Conservation (phyloP, 2,888 invertebrate genomes). For the Melinopterus prodromus region DNA sequence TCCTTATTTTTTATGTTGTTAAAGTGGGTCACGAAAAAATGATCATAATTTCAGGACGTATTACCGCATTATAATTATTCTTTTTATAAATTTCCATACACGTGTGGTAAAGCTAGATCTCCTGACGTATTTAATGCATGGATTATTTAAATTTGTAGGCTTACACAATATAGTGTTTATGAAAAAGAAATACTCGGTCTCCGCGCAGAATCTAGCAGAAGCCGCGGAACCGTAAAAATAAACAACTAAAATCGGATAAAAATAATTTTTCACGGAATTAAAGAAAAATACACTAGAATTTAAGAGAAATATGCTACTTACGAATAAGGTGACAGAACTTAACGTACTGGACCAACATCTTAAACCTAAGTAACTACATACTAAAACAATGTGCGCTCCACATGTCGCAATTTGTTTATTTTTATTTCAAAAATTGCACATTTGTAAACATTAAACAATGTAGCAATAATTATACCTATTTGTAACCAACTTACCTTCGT, state of each 20-base stretch:
- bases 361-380: neutral
- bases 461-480: neutral
- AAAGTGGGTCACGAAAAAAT: too few species aligned
- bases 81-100: neutral
- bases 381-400: neutral
- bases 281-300: neutral
- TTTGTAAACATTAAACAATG: conserved; percentile 14
- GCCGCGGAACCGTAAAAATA: neutral
- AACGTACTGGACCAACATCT: conserved; percentile 11
- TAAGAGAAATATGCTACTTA: neutral
- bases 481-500: conserved; percentile 21
- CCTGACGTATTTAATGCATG: neutral
- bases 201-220: neutral
- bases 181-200: neutral
- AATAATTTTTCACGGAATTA: neutral
- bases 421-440: neutral
- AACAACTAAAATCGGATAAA: neutral
- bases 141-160: neutral
- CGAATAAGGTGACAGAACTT: conserved; percentile 9
- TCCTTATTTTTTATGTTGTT: too few species aligned
- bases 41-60: neutral
- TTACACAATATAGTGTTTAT: neutral
- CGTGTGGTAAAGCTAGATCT: neutral
- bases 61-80: neutral
- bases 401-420: neutral